These are phyloP conservation scores for Bos indicus DNA, from an alignment of 2,113 vertebrate genomes.

Conservation along the genomic window DNA sequence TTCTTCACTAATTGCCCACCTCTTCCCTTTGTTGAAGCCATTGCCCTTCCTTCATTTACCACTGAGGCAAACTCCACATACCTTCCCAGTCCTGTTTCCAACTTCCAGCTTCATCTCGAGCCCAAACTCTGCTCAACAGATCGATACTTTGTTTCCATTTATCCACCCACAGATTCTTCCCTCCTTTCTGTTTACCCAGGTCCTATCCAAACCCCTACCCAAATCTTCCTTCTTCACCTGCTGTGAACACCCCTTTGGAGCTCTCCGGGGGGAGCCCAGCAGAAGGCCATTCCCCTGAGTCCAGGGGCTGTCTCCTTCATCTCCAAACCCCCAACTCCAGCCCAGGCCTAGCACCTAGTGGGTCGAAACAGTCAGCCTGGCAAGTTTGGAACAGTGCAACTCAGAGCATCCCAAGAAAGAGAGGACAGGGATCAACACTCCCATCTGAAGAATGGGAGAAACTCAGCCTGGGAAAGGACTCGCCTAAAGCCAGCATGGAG, in stretches of 20 bases:
- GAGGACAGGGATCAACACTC: rapidly evolving
- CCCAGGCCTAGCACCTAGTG: too few species aligned
- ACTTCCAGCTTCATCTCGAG: too few species aligned
- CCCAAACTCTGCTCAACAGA: neutral
- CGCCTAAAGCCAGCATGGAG: neutral
- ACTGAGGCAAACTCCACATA: too few species aligned
- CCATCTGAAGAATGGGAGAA: neutral
- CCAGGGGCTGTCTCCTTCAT: neutral
- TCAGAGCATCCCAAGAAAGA: neutral
- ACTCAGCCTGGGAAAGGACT: neutral
- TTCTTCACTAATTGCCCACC: neutral
- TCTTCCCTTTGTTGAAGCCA: neutral
- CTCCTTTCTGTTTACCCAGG: neutral
- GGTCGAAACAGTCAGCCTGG: rapidly evolving
- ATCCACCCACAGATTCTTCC: rapidly evolving
- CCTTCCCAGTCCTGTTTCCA: neutral
- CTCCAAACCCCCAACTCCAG: too few species aligned
- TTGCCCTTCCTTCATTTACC: too few species aligned
- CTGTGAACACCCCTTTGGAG: neutral
- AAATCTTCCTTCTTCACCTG: neutral
- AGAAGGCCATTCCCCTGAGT: neutral
- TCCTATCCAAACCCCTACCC: neutral
- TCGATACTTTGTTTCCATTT: neutral
- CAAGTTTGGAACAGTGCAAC: rapidly evolving
- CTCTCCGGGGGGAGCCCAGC: neutral